phyloP scores from a whole-genome alignment of 2,113 vertebrate genomes.

The Empidonax traillii region DNA sequence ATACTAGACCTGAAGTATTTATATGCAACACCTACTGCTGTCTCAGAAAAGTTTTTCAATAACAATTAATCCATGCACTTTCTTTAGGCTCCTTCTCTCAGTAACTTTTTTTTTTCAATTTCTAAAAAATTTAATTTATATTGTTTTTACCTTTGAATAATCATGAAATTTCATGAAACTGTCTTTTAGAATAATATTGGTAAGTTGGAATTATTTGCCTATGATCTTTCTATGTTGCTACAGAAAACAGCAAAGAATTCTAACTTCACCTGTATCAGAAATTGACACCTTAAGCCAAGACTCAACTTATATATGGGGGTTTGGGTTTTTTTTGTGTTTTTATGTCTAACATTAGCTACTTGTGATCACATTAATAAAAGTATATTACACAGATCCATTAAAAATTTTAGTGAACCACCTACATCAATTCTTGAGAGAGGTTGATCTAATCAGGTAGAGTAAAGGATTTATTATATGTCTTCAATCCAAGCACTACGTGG shows the following conservation, averaged over 20 bases:
- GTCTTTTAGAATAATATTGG: rapidly evolving
- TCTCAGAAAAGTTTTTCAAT: background rate
- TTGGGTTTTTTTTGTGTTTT: no score
- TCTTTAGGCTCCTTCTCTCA: background rate
- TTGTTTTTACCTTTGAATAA: background rate
- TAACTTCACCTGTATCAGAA: background rate
- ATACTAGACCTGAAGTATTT: background rate
- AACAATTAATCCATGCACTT: background rate
- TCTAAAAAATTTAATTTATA: background rate
- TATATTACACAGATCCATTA: background rate
- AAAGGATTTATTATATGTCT: background rate
- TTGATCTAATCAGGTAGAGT: background rate
- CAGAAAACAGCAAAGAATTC: background rate
- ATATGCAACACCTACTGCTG: background rate
- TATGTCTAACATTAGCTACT: background rate
- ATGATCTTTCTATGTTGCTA: background rate
- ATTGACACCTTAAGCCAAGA: background rate
- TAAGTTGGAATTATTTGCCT: background rate
- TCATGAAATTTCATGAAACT: background rate
- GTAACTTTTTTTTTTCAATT: background rate
- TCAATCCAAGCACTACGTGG: background rate
- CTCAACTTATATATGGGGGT: no score
- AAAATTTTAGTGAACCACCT: background rate
- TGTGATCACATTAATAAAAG: background rate
- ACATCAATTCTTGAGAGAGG: rapidly evolving